Conservation (phyloP, 2,888 invertebrate species). For the Lordiphosa fenestrarum region DNA sequence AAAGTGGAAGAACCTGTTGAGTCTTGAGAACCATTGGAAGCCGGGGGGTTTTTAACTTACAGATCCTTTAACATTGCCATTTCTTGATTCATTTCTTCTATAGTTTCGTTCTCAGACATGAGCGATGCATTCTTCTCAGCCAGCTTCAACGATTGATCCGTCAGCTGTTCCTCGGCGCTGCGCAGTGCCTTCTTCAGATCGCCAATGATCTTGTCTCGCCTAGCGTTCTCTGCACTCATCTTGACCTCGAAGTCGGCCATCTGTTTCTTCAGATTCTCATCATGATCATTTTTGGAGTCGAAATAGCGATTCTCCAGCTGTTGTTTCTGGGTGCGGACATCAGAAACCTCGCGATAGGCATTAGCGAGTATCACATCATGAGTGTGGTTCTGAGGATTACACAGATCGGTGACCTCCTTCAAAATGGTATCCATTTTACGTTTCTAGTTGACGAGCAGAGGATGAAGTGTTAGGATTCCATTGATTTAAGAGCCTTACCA, state of each 20-base stretch:
- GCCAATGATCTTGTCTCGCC: slow-evolving; percentile 10
- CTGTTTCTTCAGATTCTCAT: slow-evolving; percentile 9
- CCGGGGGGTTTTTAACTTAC: too few species aligned
- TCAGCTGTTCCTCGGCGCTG: not conserved
- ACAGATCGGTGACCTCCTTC: slow-evolving; percentile 11
- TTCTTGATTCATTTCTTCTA: not conserved
- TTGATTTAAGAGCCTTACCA: slow-evolving; percentile 30
- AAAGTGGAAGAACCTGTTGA: not conserved
- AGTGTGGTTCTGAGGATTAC: not conserved
- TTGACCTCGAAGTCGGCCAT: slow-evolving; percentile 23
- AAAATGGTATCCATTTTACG: not conserved
- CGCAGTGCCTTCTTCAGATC: slow-evolving; percentile 17
- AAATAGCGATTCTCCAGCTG: slow-evolving; percentile 24
- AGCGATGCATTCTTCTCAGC: slow-evolving; percentile 8
- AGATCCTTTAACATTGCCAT: too few species aligned
- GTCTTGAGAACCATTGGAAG: too few species aligned
- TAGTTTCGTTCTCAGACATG: not conserved
- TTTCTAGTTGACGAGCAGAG: slow-evolving; percentile 7
- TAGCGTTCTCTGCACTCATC: slow-evolving; percentile 13
- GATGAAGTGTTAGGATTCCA: too few species aligned
- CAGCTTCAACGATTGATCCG: slow-evolving; percentile 9
- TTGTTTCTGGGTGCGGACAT: slow-evolving; percentile 4
- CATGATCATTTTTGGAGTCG: slow-evolving; percentile 29
- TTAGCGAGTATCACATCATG: not conserved
- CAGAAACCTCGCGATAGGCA: slow-evolving; percentile 2